Base-by-base conservation (phyloP, 2,888 invertebrate species). In the Rhabditophanes sp. region DNA sequence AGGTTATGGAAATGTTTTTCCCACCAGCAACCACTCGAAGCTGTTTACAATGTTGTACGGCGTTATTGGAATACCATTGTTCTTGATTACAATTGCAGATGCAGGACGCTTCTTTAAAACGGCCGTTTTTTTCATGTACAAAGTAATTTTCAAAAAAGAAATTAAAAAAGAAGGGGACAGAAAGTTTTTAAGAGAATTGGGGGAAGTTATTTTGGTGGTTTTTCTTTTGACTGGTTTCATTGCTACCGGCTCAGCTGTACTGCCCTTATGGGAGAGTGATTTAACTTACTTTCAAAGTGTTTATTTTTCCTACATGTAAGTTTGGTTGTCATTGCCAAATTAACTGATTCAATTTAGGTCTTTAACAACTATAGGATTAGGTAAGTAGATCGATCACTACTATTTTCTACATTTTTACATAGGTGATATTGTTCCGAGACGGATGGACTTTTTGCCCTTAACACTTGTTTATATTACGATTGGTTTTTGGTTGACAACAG, bases 1-100 rank as follows among this genome's bases (percentile, higher is more conserved):
- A 54, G 57, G 57, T 12, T 58, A 57, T 26, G 57, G 57, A 8
- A 57, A 59, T 35, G 50, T 58, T 3, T 50, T 52, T n/a, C 59
- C 59, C 15, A 46, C 51, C 6, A 59, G 56, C 3, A 36, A 48
- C 17, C 39, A 44, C 24, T 48, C 56, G 35, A 52, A 59, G 36
- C 42, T 59, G 12, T 59, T 56, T 35, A 44, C 52, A 7, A 59
- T 59, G 59, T 42, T 56, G 6, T 59, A 54, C 32, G 59, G 57
- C 4, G 58, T 56, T 5, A 43, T 59, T 19, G 59, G 59, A 5
- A 59, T 59, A 24, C 59, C 59, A 12, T 35, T 59, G 2, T 59
- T 59, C 34, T 44, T 59, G 8, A 59, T 59, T 18, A 56, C 57
- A 5, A 56, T 59, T 19, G 59, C 59, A 1, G 59, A 59, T 37